Percentiles rank a stretch among this genome's conserved stretches.
Conservation (phyloP, 2,113 vertebrate species). For the Pterocles gutturalis region DNA sequence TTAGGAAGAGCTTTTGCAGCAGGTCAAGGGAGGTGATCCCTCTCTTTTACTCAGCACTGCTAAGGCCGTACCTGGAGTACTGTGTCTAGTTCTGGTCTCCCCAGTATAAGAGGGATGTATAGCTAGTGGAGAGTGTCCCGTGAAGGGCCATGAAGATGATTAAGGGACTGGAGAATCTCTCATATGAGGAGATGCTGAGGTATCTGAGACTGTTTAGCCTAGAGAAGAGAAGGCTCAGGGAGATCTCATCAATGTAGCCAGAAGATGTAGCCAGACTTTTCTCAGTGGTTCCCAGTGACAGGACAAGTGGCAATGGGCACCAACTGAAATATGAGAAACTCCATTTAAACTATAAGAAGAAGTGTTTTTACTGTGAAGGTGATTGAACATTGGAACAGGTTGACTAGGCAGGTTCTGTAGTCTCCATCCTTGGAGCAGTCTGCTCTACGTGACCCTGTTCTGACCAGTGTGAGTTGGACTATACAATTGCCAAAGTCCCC, state of each 20-base stretch:
- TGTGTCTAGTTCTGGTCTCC: neutral
- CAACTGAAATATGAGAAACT: too few species aligned
- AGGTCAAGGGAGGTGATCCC: neutral
- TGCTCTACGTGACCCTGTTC: neutral
- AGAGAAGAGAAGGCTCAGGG: neutral
- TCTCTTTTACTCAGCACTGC: neutral
- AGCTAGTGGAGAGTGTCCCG: neutral
- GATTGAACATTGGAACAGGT: neutral
- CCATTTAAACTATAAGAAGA: too few species aligned
- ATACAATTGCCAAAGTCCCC: neutral
- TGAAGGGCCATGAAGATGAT: neutral
- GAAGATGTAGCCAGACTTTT: neutral
- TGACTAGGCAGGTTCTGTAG: neutral
- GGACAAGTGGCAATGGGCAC: too few species aligned
- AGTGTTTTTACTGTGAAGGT: too few species aligned
- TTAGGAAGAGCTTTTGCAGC: neutral
- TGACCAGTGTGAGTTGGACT: neutral
- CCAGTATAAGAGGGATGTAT: neutral
- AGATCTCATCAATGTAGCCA: neutral
- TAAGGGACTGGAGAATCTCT: neutral
- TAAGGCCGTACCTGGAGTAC: neutral
- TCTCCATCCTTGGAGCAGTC: neutral
- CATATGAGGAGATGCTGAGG: neutral
- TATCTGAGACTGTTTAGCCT: neutral
- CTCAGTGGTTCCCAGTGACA: neutral